Evolutionary conservation across 2,113 vertebrate species (phyloP).

Genomic region (Myanophis thanlyinensis): DNA sequence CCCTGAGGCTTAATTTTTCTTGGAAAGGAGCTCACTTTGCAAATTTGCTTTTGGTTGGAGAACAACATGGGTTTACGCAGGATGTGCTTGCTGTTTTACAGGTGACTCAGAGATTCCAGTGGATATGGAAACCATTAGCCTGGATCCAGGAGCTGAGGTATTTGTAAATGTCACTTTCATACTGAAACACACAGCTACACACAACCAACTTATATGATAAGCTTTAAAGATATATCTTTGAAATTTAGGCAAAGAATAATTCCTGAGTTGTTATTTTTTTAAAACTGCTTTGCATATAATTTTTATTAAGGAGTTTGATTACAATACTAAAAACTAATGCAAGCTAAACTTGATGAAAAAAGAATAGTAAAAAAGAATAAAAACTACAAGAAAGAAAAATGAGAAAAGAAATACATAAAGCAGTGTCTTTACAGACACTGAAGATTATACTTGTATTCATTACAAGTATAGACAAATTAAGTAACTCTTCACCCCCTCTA

Average conservation of each 20-base stretch:
- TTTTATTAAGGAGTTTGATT: neutral
- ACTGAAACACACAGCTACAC: neutral
- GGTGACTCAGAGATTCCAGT: constrained; percentile 89
- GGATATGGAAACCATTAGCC: constrained; percentile 93
- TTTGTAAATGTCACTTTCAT: constrained; percentile 16
- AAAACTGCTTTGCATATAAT: neutral
- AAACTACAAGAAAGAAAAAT: neutral
- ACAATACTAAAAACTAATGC: neutral
- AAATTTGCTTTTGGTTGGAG: neutral
- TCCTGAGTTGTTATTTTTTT: neutral
- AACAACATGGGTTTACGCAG: neutral
- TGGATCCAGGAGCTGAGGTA: constrained; percentile 97
- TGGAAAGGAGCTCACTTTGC: neutral
- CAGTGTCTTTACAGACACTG: neutral
- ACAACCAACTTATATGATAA: neutral
- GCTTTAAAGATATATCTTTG: neutral
- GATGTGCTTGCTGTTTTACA: constrained; percentile 52
- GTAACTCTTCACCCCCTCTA: neutral
- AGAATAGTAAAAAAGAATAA: neutral
- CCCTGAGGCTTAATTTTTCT: neutral
- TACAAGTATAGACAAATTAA: neutral
- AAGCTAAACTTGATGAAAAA: neutral
- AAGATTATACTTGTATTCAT: too few species aligned
- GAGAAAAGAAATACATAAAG: neutral
- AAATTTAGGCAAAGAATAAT: neutral